These are phyloP conservation scores for Rhipidura dahli DNA, from an alignment of 2,113 vertebrate genomes.

Conservation along the genomic window DNA sequence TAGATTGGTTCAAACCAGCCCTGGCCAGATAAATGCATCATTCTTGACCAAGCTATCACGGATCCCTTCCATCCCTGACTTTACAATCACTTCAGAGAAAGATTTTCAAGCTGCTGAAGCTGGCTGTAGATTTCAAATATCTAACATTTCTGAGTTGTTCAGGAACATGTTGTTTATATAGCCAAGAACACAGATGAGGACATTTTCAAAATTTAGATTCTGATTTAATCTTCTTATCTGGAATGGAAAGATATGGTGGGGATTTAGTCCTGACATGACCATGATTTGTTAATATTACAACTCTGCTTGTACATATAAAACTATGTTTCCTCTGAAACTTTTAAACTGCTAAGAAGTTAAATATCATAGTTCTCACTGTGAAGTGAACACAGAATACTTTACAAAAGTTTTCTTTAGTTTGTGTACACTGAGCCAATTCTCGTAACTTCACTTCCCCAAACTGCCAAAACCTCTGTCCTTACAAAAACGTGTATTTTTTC, in stretches of 20 bases:
- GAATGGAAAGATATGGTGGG: background rate
- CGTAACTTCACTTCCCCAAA: slow-evolving; percentile 6
- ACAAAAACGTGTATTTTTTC: background rate
- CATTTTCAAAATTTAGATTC: slow-evolving; percentile 15
- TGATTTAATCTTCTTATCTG: slow-evolving; percentile 18
- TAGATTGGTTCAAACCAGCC: accelerated
- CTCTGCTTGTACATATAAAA: background rate
- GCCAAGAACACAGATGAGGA: background rate
- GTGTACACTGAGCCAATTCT: background rate
- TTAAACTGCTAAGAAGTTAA: background rate
- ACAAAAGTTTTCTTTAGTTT: background rate
- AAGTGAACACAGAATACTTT: background rate
- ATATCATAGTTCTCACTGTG: background rate
- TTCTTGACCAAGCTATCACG: background rate
- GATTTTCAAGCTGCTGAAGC: background rate
- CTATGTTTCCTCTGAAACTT: background rate
- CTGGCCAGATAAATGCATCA: background rate
- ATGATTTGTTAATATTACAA: background rate
- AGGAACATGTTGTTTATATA: background rate
- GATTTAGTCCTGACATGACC: background rate
- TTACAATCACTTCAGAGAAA: background rate
- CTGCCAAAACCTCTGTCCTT: slow-evolving; percentile 14
- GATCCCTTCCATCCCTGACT: background rate
- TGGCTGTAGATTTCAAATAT: background rate
- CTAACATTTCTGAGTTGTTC: background rate